Conservation (phyloP, 2,888 invertebrate species). For the Melinaea menophilus region DNA sequence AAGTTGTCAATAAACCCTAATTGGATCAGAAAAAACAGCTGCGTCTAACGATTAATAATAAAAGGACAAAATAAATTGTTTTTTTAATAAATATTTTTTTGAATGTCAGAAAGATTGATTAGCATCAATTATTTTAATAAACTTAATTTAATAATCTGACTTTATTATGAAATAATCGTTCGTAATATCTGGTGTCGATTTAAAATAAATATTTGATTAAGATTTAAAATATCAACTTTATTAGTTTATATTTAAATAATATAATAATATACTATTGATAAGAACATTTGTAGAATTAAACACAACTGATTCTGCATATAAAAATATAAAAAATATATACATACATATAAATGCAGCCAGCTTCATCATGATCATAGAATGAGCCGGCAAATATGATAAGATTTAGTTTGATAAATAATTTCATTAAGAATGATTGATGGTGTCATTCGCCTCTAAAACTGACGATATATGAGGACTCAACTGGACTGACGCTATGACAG, state of each 20-base stretch:
- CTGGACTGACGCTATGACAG: conserved; percentile 5
- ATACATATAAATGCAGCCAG: not conserved
- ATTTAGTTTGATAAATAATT: conserved; percentile 29
- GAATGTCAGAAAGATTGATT: not conserved
- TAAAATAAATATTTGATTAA: too few relatives aligned
- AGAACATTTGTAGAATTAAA: too few relatives aligned
- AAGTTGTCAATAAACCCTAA: conserved; percentile 58
- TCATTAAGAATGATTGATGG: conserved; percentile 28
- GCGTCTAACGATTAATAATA: conserved; percentile 46
- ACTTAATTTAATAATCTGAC: too few relatives aligned
- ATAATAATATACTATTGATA: too few relatives aligned
- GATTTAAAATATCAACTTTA: too few relatives aligned
- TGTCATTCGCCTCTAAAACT: conserved; percentile 16
- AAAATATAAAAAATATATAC: too few relatives aligned
- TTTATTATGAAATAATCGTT: too few relatives aligned
- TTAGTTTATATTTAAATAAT: too few relatives aligned
- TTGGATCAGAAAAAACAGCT: conserved; percentile 52
- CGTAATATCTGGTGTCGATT: too few relatives aligned
- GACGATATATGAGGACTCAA: conserved; percentile 10
- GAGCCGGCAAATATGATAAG: conserved; percentile 26
- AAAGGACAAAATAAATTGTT: conserved; percentile 12
- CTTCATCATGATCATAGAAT: conserved; percentile 25
- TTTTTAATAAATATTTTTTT: not conserved
- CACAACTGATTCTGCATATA: too few relatives aligned
- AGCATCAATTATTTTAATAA: too few relatives aligned